Conservation (phyloP, 2,113 vertebrate genomes). For the Alligator sinensis region DNA sequence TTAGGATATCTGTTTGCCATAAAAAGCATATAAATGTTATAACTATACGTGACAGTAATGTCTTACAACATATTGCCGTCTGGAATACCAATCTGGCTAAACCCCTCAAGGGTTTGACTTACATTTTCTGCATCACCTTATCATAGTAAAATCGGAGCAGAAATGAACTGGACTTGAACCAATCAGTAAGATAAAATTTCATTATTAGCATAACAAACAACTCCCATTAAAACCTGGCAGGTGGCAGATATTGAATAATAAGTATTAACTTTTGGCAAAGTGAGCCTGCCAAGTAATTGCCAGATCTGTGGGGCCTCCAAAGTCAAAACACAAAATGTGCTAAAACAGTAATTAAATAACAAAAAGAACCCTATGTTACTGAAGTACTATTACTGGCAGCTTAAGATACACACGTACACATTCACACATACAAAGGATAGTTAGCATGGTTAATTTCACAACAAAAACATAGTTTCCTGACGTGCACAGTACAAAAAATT, state of each 20-base stretch:
- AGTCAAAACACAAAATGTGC: neutral
- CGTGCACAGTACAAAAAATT: rapidly evolving
- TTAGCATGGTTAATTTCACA: neutral
- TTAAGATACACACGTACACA: neutral
- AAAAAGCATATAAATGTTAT: neutral
- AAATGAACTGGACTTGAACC: slow-evolving; percentile 10
- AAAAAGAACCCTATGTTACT: neutral
- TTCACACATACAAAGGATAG: neutral
- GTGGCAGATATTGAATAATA: neutral
- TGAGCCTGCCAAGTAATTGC: neutral
- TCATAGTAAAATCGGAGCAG: slow-evolving; percentile 11
- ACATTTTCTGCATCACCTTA: slow-evolving; percentile 8
- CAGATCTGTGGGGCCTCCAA: neutral
- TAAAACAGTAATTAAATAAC: neutral
- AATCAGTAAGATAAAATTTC: neutral
- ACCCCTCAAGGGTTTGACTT: slow-evolving; percentile 7
- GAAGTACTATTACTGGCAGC: neutral
- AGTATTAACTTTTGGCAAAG: slow-evolving; percentile 20
- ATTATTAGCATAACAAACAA: slow-evolving; percentile 11
- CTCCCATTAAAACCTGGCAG: slow-evolving; percentile 6
- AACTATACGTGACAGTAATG: slow-evolving; percentile 13
- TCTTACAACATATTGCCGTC: neutral
- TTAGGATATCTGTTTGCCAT: neutral
- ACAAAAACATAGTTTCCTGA: neutral
- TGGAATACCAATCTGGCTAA: neutral